Base-by-base conservation (phyloP, 1,140 invertebrate genomes). In the Sarcophaga peregrina region DNA sequence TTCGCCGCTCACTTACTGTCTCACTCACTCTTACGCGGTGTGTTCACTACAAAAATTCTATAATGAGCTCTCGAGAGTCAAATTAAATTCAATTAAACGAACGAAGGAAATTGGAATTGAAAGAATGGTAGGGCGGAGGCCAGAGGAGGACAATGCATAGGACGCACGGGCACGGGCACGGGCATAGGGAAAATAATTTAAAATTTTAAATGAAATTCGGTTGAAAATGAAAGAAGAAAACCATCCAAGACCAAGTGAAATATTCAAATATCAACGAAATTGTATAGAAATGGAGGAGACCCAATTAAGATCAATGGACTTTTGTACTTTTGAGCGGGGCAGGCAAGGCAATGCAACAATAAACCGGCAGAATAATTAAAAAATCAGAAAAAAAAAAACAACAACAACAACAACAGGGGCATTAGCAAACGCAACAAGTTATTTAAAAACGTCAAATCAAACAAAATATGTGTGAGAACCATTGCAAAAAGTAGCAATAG, bases 71-170 rank as follows among this genome's bases (percentile, higher is more conserved):
- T 37, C 25, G 25, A 20, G 58, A 62, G 62, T 5, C 54, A 58
- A 68, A 68, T 68, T 68, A 68, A 68, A 68, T 68, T 68, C 62
- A 68, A 68, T 68, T 68, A 68, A 68, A 68, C 9, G 20, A 68
- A 58, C 54, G n/a, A 58, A 13, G 13, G 54, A n/a, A 58, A 37
- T 37, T 37, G 25, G 4, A 37, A 37, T 37, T 37, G 25, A 37
- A 37, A 37, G 25, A 37, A n/a, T n/a, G n/a, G n/a, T n/a, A n/a
- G n/a, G n/a, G n/a, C n/a, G n/a, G n/a, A n/a, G n/a, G n/a, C n/a
- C n/a, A n/a, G n/a, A n/a, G n/a, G n/a, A n/a, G n/a, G n/a, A n/a
- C n/a, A n/a, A n/a, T n/a, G n/a, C n/a, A n/a, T n/a, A n/a, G n/a
- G n/a, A n/a, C n/a, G n/a, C n/a, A n/a, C n/a, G n/a, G n/a, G n/a